Conservation (phyloP, 2,113 vertebrate genomes). For the Pardalotus punctatus region DNA sequence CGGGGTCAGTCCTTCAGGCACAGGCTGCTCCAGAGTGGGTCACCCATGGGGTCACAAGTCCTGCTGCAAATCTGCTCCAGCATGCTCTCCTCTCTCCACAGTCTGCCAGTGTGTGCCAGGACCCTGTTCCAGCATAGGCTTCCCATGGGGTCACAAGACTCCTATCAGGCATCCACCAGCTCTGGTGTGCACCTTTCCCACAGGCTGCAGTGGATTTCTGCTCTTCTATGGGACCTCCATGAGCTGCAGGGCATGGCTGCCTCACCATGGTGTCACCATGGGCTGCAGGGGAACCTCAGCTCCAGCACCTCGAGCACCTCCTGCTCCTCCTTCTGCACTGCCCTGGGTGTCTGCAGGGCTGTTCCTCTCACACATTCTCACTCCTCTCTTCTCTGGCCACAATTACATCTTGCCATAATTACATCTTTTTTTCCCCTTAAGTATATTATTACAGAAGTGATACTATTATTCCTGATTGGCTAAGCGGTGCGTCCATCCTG, state of each 20-base stretch:
- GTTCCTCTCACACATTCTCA: neutral
- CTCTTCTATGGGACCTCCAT: no score
- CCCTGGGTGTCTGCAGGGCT: neutral
- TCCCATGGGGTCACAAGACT: neutral
- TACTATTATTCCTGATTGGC: neutral
- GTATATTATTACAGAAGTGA: neutral
- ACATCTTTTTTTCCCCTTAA: neutral
- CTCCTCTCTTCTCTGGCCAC: neutral
- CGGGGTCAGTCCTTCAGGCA: rapidly evolving
- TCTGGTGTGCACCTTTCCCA: neutral
- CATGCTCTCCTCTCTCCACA: rapidly evolving
- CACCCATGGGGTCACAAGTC: neutral
- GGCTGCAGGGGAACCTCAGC: neutral
- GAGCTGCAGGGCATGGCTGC: neutral
- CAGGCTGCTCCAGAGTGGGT: neutral
- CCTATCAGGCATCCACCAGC: neutral
- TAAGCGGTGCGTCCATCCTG: neutral
- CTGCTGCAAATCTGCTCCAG: neutral
- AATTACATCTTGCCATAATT: neutral
- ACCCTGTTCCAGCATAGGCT: neutral
- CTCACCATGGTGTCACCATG: rapidly evolving
- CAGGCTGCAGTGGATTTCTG: neutral
- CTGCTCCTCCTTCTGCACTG: neutral
- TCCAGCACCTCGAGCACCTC: neutral
- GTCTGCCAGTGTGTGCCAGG: neutral